Evolutionary conservation across 2,113 vertebrate genomes (phyloP), one percentile per base, ranked within the genome.

Genomic region (Zapornia atra): DNA sequence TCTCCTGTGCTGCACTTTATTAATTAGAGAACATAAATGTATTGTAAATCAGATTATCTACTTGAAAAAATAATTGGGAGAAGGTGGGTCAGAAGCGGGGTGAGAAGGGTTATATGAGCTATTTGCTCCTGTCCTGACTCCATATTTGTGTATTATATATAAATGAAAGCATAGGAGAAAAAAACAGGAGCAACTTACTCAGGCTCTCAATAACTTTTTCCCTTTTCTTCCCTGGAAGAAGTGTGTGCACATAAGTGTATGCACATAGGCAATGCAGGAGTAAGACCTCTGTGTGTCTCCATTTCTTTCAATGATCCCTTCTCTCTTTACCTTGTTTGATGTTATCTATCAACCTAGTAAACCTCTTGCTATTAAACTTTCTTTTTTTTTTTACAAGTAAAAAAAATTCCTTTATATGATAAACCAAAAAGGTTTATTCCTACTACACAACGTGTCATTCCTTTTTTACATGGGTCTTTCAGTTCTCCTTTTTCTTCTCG

Each of bases 21-120:
- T 93, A 90, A 82, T 90, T 77, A 92, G 63, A 66, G 31, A 93
- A 92, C 68, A 82, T 66, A 86, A 90, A 86, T 82, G 73, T 8
- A 10, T 50, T 92, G 46, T 73, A 92, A 93, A 92, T 88, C 71
- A 90, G 71, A 75, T 92, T 50, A 93, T 56, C 77, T 89, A 66
- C 34, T 89, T 86, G 65, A 81, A 82, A 46, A 89, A 92, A 84
- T 50, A 90, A 38, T 4, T 76, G 42, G 53, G 79, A 85, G 53
- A 90, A 85, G 61, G 65, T 82, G 34, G 53, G 34, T 56, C 50
- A 81, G 72, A 80, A 46, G 22, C 1, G 6, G 12, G 29, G 19
- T 33, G 28, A 88, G 26, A 90, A 82, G 20, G 18, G 24, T 57
- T 92, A 65, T 18, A 65, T 20, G 36, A 24, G 33, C 54, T 90